phyloP scores from a whole-genome alignment of 2,888 invertebrate species.

The Agelastica alni region DNA sequence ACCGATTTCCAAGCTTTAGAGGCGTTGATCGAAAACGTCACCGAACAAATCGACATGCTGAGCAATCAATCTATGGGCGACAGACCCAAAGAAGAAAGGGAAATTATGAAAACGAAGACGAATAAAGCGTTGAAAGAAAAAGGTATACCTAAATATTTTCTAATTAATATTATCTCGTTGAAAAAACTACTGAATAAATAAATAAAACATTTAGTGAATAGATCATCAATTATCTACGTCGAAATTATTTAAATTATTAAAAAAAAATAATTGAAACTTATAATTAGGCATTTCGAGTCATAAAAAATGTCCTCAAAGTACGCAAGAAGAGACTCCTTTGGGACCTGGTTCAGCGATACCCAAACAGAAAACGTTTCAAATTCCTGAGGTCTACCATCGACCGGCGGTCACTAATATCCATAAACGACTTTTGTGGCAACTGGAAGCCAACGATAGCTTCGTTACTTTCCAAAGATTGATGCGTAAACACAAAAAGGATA shows the following conservation, averaged over 20 bases:
- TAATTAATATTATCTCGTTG: no score
- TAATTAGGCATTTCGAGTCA: no score
- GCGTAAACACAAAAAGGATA: conserved; percentile 26
- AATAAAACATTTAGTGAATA: no score
- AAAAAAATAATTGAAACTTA: no score
- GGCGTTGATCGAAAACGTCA: conserved; percentile 9
- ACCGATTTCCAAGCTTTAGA: conserved; percentile 10
- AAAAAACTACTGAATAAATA: no score
- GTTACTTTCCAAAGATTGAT: conserved; percentile 45
- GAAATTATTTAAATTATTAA: no score
- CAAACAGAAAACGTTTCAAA: conserved; percentile 4
- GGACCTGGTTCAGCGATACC: neutral
- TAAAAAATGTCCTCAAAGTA: no score
- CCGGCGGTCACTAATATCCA: conserved; percentile 43
- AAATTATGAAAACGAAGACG: neutral
- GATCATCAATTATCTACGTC: no score
- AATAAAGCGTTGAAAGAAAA: no score
- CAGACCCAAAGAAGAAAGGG: neutral
- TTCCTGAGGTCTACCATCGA: conserved; percentile 40
- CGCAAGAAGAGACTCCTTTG: neutral
- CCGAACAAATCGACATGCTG: conserved; percentile 11
- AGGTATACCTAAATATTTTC: no score
- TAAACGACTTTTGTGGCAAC: conserved; percentile 39
- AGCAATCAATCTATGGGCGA: neutral
- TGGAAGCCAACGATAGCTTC: conserved; percentile 46